These are phyloP conservation scores for Bergia puertoricense DNA, from an alignment of 92 coral and sea anemone species.

Conservation along the genomic window DNA sequence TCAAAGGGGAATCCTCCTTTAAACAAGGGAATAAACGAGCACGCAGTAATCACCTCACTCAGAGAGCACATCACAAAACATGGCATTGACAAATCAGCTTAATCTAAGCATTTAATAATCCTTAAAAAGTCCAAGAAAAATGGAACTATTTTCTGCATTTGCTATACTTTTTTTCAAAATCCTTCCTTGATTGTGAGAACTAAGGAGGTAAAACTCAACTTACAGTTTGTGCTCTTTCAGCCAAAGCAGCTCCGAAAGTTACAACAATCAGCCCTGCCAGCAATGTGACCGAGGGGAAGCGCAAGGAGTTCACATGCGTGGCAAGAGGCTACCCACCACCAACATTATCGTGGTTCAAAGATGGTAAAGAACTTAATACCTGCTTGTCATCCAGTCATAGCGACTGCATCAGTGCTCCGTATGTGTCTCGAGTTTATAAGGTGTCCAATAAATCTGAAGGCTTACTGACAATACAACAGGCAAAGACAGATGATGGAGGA, in stretches of 20 bases:
- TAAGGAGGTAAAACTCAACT: background rate
- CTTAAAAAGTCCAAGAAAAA: no score
- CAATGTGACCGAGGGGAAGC: background rate
- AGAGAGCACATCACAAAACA: no score
- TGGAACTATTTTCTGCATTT: no score
- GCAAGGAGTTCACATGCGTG: background rate
- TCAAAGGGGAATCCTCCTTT: no score
- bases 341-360: constrained; percentile 39
- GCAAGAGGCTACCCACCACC: constrained; percentile 53
- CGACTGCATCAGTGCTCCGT: background rate
- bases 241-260: background rate
- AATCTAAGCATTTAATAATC: no score
- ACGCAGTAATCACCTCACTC: no score
- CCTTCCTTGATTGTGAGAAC: background rate
- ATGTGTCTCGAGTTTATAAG: background rate
- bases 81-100: no score
- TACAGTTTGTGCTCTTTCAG: background rate
- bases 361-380: constrained; percentile 21
- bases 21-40: no score
- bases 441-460: background rate
- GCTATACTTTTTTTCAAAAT: background rate
- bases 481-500: constrained; percentile 42
- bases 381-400: background rate
- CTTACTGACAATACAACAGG: constrained; percentile 5
- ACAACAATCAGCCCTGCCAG: background rate